Percentiles rank a stretch among this genome's conserved stretches.
These are phyloP conservation scores for Callocephalon fimbriatum DNA, from an alignment of 2,113 vertebrate species.

Conservation along the genomic window DNA sequence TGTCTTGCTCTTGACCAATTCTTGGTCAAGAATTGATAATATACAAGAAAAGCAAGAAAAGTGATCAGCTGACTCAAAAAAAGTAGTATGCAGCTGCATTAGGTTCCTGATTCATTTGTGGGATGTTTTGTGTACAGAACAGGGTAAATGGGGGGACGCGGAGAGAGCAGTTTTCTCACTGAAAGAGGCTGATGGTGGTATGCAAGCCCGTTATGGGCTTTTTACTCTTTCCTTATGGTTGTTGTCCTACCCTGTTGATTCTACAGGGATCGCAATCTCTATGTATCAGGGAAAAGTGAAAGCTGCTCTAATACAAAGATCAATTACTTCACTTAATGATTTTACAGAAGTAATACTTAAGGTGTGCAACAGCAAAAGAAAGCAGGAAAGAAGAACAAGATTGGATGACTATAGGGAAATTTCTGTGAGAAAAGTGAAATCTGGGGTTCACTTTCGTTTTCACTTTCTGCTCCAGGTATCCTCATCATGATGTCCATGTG, in stretches of 20 bases:
- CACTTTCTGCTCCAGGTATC: conserved; percentile 82
- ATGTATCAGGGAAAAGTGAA: neutral
- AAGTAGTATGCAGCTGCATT: neutral
- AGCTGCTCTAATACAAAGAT: neutral
- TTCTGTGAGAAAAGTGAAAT: neutral
- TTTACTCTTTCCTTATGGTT: neutral
- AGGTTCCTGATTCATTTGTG: neutral
- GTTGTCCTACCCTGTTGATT: neutral
- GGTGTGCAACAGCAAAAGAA: neutral
- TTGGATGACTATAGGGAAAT: neutral
- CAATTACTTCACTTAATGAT: neutral
- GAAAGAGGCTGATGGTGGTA: neutral
- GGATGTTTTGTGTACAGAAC: neutral
- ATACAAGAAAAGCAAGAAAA: neutral
- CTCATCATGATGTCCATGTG: conserved; percentile 98
- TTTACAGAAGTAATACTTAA: neutral
- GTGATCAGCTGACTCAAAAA: neutral
- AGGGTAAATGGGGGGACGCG: neutral
- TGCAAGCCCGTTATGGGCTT: neutral
- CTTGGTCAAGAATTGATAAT: neutral
- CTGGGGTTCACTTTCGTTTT: neutral
- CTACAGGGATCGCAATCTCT: neutral
- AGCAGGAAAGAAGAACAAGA: neutral
- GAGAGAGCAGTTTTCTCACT: neutral
- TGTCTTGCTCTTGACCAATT: too few relatives aligned